Conservation (phyloP, 2,888 invertebrate species). For the Falcaria lacertinaria region DNA sequence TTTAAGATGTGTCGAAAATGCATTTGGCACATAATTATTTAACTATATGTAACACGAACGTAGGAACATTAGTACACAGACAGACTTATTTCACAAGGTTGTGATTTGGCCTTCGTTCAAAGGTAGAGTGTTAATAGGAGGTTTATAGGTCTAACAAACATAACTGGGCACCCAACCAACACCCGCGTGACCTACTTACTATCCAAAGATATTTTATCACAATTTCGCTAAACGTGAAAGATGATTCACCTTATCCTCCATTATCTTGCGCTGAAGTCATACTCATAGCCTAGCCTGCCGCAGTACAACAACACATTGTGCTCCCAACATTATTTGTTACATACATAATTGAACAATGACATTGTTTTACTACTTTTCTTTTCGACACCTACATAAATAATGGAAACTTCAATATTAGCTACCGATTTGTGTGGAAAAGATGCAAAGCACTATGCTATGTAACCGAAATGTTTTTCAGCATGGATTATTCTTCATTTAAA, state of each 20-base stretch:
- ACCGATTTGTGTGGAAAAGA: too few relatives aligned
- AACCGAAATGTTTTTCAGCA: too few relatives aligned
- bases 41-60: too few relatives aligned
- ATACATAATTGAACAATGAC: background rate
- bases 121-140: constrained; percentile 11
- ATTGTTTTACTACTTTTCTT: background rate
- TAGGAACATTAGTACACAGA: too few relatives aligned
- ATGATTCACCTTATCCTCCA: constrained; percentile 43
- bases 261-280: constrained; percentile 36
- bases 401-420: too few relatives aligned
- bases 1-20: too few relatives aligned
- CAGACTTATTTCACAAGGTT: background rate
- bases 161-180: constrained; percentile 17
- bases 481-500: too few relatives aligned
- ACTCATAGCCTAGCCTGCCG: too few relatives aligned
- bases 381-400: background rate
- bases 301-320: background rate
- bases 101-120: constrained; percentile 21
- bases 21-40: too few relatives aligned
- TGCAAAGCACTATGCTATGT: too few relatives aligned
- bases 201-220: constrained; percentile 43
- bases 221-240: constrained; percentile 36
- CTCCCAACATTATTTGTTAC: constrained; percentile 3
- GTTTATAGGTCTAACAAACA: constrained; percentile 23
- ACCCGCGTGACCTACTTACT: constrained; percentile 44